phyloP scores from a whole-genome alignment of 2,113 vertebrate species.

The Ptilonorhynchus violaceus region DNA sequence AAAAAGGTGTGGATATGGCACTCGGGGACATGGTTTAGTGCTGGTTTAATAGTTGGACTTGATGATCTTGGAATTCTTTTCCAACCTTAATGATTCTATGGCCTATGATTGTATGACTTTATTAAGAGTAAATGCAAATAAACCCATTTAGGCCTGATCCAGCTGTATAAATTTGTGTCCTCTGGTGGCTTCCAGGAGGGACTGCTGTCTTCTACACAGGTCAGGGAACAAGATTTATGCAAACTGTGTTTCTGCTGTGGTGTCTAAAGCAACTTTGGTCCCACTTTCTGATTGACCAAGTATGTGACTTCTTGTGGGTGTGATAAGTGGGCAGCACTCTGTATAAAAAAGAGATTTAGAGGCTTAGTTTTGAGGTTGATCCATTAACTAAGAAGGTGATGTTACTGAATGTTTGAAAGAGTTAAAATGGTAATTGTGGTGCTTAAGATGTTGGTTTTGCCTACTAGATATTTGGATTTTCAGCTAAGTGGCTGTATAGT shows the following conservation, averaged over 20 bases:
- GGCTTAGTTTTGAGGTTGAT: not conserved
- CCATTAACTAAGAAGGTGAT: not conserved
- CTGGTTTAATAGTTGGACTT: not conserved
- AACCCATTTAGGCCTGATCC: not conserved
- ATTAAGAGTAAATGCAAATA: not conserved
- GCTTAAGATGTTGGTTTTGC: not conserved
- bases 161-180: not conserved
- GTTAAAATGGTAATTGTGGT: not conserved
- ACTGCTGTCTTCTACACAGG: not conserved
- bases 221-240: not conserved
- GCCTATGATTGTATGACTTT: not conserved
- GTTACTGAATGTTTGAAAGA: accelerated
- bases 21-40: too few relatives aligned
- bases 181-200: not conserved
- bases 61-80: not conserved
- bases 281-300: not conserved
- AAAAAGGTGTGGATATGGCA: too few relatives aligned
- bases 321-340: accelerated
- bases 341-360: not conserved
- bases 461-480: not conserved
- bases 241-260: not conserved
- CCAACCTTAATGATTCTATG: not conserved
- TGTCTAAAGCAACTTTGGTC: not conserved
- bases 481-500: not conserved
- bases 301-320: accelerated